Evolutionary conservation across 2,797 vertebrate species (phyloP).

Genomic region (Valencia hispanica): DNA sequence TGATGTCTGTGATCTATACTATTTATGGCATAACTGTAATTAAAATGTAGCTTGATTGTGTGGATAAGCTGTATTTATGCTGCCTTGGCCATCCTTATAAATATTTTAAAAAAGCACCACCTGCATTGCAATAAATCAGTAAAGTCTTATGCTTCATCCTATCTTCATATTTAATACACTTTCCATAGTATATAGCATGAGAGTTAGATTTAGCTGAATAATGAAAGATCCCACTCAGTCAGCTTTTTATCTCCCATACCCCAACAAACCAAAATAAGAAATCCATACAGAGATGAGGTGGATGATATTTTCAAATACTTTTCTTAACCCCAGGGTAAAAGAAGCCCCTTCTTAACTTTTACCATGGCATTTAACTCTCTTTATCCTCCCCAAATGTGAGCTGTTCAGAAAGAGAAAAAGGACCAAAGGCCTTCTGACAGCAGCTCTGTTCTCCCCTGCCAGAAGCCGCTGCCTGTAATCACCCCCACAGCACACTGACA

Average conservation of each 20-base stretch:
- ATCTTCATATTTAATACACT: neutral
- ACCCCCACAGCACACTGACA: slow-evolving; percentile 32
- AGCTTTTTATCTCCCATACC: slow-evolving; percentile 6
- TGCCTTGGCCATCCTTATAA: neutral
- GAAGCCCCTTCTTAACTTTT: slow-evolving; percentile 27
- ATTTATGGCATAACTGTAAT: neutral
- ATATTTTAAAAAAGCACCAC: neutral
- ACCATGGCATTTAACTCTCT: slow-evolving; percentile 52
- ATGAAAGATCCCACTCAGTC: slow-evolving; percentile 29
- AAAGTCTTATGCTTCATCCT: neutral
- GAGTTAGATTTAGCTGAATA: slow-evolving; percentile 17
- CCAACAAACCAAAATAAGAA: slow-evolving; percentile 12
- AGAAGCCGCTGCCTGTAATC: slow-evolving; percentile 50
- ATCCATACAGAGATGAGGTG: neutral
- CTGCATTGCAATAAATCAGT: slow-evolving; percentile 2
- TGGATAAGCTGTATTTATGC: neutral
- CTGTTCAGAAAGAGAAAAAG: slow-evolving; percentile 43
- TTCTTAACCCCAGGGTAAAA: slow-evolving; percentile 12
- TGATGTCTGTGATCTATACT: neutral
- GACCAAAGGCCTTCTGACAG: slow-evolving; percentile 43
- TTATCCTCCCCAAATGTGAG: slow-evolving; percentile 46
- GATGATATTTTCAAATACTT: slow-evolving; percentile 31
- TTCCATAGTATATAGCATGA: slow-evolving; percentile 11
- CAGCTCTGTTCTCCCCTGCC: slow-evolving; percentile 33
- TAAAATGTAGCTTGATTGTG: neutral